Evolutionary conservation across 2,113 vertebrate species (phyloP).

Genomic region (Elachura formosa): DNA sequence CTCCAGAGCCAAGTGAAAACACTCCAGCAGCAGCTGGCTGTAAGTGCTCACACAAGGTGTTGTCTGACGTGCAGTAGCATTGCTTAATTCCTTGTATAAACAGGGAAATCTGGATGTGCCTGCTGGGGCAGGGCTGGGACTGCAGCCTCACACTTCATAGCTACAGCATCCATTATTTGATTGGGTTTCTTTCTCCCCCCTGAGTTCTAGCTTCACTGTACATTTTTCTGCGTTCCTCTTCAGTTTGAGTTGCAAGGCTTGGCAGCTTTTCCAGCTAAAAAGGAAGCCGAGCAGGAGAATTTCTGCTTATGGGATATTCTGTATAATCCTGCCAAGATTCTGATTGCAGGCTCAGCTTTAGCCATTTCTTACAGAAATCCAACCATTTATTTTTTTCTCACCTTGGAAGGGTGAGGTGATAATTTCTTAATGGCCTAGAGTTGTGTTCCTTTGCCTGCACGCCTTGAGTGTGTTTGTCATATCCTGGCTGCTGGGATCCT

Average conservation of each 20-base stretch:
- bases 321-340: neutral
- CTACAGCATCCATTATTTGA: rapidly evolving
- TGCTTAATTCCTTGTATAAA: neutral
- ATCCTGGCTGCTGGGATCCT: neutral
- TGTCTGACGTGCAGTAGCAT: neutral
- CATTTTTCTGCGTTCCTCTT: neutral
- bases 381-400: neutral
- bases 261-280: neutral
- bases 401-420: neutral
- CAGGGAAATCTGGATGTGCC: neutral
- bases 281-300: neutral
- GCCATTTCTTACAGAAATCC: neutral
- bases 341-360: neutral
- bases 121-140: neutral
- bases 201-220: neutral
- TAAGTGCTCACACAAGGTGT: slow-evolving; percentile 67
- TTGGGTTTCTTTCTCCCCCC: too few species aligned
- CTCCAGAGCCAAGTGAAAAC: slow-evolving; percentile 87
- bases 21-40: slow-evolving; percentile 93
- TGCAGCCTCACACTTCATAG: neutral
- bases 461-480: neutral
- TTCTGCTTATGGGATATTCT: neutral
- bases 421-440: neutral
- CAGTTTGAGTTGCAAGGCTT: neutral
- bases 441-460: neutral